Evolutionary conservation across 2,888 invertebrate species (phyloP), one percentile per base, ranked within the genome.

Genomic region (Macropis europaea): DNA sequence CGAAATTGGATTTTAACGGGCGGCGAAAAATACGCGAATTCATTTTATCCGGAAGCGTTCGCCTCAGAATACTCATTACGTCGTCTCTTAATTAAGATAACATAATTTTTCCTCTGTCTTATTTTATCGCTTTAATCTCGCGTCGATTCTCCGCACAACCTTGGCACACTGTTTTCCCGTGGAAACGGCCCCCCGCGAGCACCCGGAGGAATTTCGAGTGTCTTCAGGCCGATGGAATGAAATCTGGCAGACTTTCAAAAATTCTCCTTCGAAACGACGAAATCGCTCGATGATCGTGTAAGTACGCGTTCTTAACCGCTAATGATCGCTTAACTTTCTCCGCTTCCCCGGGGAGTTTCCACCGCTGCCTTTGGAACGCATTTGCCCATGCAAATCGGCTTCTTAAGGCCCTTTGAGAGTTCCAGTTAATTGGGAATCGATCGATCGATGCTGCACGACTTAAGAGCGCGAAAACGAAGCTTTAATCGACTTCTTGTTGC

Each of bases 211-310:
- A 45, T 59, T 68, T 47, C 28, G 17, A 45, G 45, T 68, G 52
- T 70, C 59, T 45, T 48, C 19, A n/a, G 24, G 7, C 11, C 19
- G 7, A 22, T n/a, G 11, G 26, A 62, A 62, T 9, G 47, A 47
- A 30, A 68, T 68, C 53, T 70, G 69, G 69, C 69, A 53, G 40
- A 47, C 59, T 47, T 68, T 70, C 53, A 70, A 53, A 30, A 13
- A 47, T 56, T 17, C 30, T 11, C 19, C 7, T 47, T 13, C 24
- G 24, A 13, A 28, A n/a, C 42, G 43, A 36, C 28, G 38, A 6
- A 7, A 47, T 38, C 34, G 45, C 11, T 38, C 61, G 52, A 67
- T 45, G 26, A 68, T 36, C 67, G 50, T 52, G 68, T 56, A 64
- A 66, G 60, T 36, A 26, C 24, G 17, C 32, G 30, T 40, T 28